These are phyloP conservation scores for Hemiprocne comata DNA, from an alignment of 2,113 vertebrate genomes.

Conservation along the genomic window DNA sequence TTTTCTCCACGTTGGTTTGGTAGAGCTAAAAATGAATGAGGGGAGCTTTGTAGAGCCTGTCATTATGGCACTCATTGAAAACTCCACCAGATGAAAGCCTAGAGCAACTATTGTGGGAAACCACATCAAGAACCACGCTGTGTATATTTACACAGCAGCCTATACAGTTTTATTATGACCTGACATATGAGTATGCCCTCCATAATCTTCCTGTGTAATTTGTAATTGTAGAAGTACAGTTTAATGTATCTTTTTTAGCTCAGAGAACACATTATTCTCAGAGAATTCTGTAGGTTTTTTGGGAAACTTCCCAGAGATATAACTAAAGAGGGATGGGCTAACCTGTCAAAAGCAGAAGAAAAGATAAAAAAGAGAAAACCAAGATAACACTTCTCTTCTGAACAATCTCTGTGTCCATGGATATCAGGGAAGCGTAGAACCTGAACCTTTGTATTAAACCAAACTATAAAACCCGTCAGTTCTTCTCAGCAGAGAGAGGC, in stretches of 20 bases:
- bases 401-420: not conserved
- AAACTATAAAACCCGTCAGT: not conserved
- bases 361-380: not conserved
- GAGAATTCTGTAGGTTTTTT: not conserved
- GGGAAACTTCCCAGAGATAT: not conserved
- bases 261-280: not conserved
- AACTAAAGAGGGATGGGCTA: not conserved
- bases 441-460: not conserved
- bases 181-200: slow-evolving; percentile 11
- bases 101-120: slow-evolving; percentile 22
- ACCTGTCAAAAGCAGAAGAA: not conserved
- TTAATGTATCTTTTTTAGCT: slow-evolving; percentile 21
- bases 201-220: slow-evolving; percentile 30
- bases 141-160: slow-evolving; percentile 29
- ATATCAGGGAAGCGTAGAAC: not conserved
- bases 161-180: slow-evolving; percentile 2
- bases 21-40: slow-evolving; percentile 39
- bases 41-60: not conserved
- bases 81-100: slow-evolving; percentile 41
- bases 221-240: slow-evolving; percentile 8
- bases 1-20: not conserved
- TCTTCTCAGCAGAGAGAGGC: not conserved
- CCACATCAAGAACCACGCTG: slow-evolving; percentile 22
- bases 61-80: slow-evolving; percentile 33
- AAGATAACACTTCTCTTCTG: not conserved